Evolutionary conservation across 2,797 vertebrate genomes (phyloP).

Genomic region (Schizothorax lantsangensis): DNA sequence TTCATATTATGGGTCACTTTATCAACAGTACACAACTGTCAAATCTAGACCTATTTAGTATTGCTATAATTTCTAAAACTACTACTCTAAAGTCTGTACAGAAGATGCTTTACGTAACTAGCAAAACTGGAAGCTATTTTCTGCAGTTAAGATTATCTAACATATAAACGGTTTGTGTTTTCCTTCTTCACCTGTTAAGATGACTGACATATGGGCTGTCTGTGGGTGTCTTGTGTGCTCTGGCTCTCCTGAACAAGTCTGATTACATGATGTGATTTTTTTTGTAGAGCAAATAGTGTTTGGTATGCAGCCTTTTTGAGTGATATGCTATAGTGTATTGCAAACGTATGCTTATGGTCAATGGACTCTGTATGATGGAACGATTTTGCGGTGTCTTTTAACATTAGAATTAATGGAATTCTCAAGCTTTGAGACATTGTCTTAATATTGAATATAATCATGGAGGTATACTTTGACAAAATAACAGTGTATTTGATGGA

Average conservation of each 20-base stretch:
- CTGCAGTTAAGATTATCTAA: not conserved
- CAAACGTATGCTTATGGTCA: conserved; percentile 3
- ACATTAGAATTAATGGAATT: not conserved
- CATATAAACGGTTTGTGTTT: not conserved
- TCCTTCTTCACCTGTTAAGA: not conserved
- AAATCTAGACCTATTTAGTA: conserved; percentile 12
- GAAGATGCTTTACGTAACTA: not conserved
- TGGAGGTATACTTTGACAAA: not conserved
- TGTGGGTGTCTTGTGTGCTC: conserved; percentile 23
- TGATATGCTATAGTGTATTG: conserved; percentile 16
- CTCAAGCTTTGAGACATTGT: not conserved
- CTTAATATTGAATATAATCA: conserved; percentile 1
- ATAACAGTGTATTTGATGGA: not conserved
- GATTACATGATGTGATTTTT: conserved; percentile 1
- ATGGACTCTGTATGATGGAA: not conserved
- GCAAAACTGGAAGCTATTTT: not conserved
- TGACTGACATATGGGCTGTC: not conserved
- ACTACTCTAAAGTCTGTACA: not conserved
- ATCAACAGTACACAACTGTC: not conserved
- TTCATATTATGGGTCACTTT: conserved; percentile 1
- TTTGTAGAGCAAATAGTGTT: conserved; percentile 37
- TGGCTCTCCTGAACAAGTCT: not conserved
- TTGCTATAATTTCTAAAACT: not conserved
- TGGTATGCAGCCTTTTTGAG: conserved; percentile 22
- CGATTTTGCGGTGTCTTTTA: not conserved